Conservation (phyloP, 2,888 invertebrate species). For the Chloroclystis v-ata region DNA sequence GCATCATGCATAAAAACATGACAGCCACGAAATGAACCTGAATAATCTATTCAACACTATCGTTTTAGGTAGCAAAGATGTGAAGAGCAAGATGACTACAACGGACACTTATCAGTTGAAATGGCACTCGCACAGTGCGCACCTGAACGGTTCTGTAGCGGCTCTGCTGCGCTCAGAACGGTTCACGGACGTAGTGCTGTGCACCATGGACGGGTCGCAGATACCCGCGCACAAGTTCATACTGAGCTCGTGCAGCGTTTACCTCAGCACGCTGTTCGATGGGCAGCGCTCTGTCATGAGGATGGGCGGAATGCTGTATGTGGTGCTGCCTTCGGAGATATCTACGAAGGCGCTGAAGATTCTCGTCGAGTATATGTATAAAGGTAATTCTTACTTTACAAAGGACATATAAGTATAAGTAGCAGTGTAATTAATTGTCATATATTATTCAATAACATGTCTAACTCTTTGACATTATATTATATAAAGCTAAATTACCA, state of each 20-base stretch:
- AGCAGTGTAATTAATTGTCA: background rate
- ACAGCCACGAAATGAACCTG: no score
- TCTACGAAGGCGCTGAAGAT: constrained; percentile 88
- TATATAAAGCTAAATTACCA: no score
- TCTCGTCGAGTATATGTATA: constrained; percentile 91
- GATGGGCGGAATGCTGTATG: constrained; percentile 79
- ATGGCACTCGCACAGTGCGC: constrained; percentile 91
- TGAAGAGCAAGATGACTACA: constrained; percentile 58
- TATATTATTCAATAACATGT: background rate
- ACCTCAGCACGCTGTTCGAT: constrained; percentile 65
- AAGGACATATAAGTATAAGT: background rate
- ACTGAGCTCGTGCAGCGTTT: constrained; percentile 86
- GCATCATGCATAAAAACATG: no score
- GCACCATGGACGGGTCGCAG: constrained; percentile 87
- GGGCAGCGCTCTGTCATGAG: constrained; percentile 66
- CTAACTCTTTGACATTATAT: no score
- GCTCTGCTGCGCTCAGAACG: constrained; percentile 86
- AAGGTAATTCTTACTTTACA: constrained; percentile 58
- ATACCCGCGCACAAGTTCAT: constrained; percentile 92
- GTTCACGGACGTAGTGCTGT: constrained; percentile 89
- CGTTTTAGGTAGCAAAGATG: constrained; percentile 28
- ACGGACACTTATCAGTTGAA: constrained; percentile 91
- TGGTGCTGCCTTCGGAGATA: constrained; percentile 89
- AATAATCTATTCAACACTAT: no score
- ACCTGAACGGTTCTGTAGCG: constrained; percentile 89